Conservation (phyloP, 2,888 invertebrate species). For the Thymelicus sylvestris region DNA sequence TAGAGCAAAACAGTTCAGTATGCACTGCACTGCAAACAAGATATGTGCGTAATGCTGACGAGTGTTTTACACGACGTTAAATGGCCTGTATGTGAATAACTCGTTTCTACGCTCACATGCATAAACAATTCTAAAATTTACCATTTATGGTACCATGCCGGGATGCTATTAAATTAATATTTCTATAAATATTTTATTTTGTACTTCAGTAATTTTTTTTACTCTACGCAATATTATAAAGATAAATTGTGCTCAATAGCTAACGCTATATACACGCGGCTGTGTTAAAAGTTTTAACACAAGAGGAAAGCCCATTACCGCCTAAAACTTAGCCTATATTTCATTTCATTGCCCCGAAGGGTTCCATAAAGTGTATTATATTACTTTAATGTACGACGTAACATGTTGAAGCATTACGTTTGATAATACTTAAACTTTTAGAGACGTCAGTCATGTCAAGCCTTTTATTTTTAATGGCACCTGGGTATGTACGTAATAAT, state of each 20-base stretch:
- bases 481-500: too few species aligned
- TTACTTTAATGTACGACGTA: slow-evolving; percentile 10
- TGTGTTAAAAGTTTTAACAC: slow-evolving; percentile 33
- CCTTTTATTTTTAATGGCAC: too few species aligned
- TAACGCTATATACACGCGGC: slow-evolving; percentile 23
- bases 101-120: too few species aligned
- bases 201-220: not conserved
- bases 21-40: too few species aligned
- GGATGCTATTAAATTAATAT: too few species aligned
- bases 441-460: not conserved
- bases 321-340: slow-evolving; percentile 33
- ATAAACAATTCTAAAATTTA: too few species aligned
- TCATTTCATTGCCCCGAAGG: slow-evolving; percentile 32
- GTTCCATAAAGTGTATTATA: slow-evolving; percentile 20
- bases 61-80: too few species aligned
- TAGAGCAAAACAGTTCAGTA: too few species aligned
- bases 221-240: slow-evolving; percentile 15
- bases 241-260: slow-evolving; percentile 20
- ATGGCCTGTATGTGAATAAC: too few species aligned
- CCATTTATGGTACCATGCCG: too few species aligned
- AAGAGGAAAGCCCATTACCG: slow-evolving; percentile 32
- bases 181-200: not conserved
- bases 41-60: too few species aligned
- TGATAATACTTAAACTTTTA: not conserved
- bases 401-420: slow-evolving; percentile 11